Conservation (phyloP, 1,140 invertebrate genomes). For the Calliphora vicina region DNA sequence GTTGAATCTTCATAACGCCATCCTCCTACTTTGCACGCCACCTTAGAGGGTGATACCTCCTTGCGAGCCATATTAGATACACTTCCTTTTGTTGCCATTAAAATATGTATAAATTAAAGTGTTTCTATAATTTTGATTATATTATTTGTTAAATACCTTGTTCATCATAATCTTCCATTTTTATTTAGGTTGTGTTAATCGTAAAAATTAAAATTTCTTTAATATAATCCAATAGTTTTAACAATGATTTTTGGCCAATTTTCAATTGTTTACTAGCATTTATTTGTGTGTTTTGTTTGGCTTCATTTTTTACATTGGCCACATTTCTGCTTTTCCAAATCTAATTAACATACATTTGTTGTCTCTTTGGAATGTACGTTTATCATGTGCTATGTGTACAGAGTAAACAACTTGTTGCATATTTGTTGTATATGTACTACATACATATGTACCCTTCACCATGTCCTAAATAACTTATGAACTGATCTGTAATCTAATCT, state of each 20-base stretch:
- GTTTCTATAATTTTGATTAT: no score
- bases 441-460: no score
- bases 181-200: not conserved
- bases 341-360: conserved; percentile 33
- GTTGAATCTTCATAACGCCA: conserved; percentile 82
- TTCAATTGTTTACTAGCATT: conserved; percentile 19
- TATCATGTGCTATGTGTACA: not conserved
- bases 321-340: conserved; percentile 31
- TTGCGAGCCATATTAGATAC: conserved; percentile 38
- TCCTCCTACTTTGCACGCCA: conserved; percentile 75
- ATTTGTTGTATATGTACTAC: no score
- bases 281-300: conserved; percentile 34
- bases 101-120: no score
- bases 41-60: conserved; percentile 44
- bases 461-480: no score
- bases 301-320: conserved; percentile 35
- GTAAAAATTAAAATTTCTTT: not conserved
- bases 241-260: conserved; percentile 12
- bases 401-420: conserved; percentile 10
- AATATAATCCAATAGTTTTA: not conserved
- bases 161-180: conserved; percentile 40
- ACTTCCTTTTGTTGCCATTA: no score
- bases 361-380: conserved; percentile 21
- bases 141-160: no score
- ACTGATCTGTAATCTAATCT: no score